phyloP scores from a whole-genome alignment of 2,888 invertebrate species.

The Cerastis leucographa region DNA sequence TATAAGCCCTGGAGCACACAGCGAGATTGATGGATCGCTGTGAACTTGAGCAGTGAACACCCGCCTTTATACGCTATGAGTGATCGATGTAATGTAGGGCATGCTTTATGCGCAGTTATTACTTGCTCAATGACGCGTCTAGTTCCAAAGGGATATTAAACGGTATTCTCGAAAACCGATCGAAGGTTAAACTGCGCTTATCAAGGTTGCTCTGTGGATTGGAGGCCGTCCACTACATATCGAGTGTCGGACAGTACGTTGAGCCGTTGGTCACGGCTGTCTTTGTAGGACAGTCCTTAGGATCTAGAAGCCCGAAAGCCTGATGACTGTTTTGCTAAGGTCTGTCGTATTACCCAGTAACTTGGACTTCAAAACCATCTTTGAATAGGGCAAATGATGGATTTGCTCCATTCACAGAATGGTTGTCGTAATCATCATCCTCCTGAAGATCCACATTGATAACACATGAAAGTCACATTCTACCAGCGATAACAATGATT shows the following conservation, averaged over 20 bases:
- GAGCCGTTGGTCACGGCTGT: background rate
- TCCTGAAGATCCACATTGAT: background rate
- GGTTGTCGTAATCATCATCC: background rate
- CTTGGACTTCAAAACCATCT: background rate
- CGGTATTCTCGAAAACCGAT: background rate
- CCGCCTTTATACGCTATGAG: constrained; percentile 30
- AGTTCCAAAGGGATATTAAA: background rate
- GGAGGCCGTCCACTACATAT: background rate
- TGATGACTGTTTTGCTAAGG: background rate
- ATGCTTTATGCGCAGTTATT: constrained; percentile 27
- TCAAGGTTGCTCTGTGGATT: background rate
- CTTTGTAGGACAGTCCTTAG: background rate
- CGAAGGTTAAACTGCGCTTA: background rate
- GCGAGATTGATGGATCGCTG: constrained; percentile 44
- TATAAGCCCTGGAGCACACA: constrained; percentile 11
- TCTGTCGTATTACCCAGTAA: background rate
- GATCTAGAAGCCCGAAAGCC: background rate
- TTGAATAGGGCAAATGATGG: too few relatives aligned
- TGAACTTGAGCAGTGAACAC: constrained; percentile 37
- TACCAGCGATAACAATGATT: background rate
- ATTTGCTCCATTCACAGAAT: background rate
- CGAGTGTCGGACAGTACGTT: background rate
- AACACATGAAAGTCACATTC: background rate
- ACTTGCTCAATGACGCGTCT: constrained; percentile 5
- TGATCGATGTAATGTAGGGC: constrained; percentile 37